Conservation (phyloP, 1,140 invertebrate species). For the Danaus plexippus region DNA sequence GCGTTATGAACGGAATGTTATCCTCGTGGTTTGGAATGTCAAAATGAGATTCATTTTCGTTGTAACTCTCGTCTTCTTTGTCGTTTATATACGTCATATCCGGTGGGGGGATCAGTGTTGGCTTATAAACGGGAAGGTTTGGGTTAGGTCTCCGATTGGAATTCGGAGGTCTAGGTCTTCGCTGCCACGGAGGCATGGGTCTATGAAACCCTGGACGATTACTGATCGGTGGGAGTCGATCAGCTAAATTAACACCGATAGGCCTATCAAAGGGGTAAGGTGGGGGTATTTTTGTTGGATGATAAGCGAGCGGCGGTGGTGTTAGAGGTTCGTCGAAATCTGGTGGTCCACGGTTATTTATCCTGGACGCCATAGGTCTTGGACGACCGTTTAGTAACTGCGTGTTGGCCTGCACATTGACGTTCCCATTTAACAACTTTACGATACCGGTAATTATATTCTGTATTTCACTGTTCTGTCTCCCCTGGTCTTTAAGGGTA, state of each 20-base stretch:
- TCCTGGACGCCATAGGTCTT: slow-evolving; percentile 77
- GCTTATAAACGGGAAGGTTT: slow-evolving; percentile 61
- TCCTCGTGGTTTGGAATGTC: slow-evolving; percentile 35
- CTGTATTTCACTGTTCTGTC: slow-evolving; percentile 85
- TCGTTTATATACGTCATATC: slow-evolving; percentile 42
- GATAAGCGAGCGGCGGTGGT: slow-evolving; percentile 47
- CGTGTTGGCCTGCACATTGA: slow-evolving; percentile 83
- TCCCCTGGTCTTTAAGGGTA: slow-evolving; percentile 53
- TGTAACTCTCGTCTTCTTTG: slow-evolving; percentile 33
- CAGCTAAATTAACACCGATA: slow-evolving; percentile 80
- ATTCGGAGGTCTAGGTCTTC: slow-evolving; percentile 61
- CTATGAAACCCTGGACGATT: slow-evolving; percentile 73
- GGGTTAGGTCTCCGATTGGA: slow-evolving; percentile 65
- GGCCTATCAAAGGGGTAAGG: slow-evolving; percentile 81
- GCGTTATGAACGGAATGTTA: slow-evolving; percentile 13
- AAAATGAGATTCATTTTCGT: slow-evolving; percentile 52
- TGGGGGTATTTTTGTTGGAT: slow-evolving; percentile 71
- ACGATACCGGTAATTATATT: slow-evolving; percentile 93
- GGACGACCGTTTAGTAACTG: slow-evolving; percentile 70
- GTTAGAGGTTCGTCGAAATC: slow-evolving; percentile 76
- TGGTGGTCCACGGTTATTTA: slow-evolving; percentile 90
- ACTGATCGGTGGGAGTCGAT: slow-evolving; percentile 78
- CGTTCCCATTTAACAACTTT: slow-evolving; percentile 89
- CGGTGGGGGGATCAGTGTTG: slow-evolving; percentile 42
- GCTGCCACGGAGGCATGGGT: slow-evolving; percentile 75